Base-by-base conservation (phyloP, 1,140 invertebrate genomes). In the Drosophila neocordata region DNA sequence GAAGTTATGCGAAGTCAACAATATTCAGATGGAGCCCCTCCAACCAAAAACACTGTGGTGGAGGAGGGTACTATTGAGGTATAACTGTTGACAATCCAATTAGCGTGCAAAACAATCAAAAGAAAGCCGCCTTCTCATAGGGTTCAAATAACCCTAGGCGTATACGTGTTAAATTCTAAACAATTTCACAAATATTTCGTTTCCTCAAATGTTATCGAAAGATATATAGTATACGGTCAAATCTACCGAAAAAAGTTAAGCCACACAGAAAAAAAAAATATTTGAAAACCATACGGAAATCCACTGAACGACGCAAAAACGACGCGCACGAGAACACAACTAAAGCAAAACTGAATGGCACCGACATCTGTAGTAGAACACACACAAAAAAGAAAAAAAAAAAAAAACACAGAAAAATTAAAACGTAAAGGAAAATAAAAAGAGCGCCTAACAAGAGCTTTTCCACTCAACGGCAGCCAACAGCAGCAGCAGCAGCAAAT, bases 1-100 rank as follows among this genome's bases (percentile, higher is more conserved):
- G 83, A 88, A 88, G 83, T 87, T 87, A 88, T 79, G 83, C 67
- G 83, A 71, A 85, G 82, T 87, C 62, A 69, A 48, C 31, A 38
- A 31, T 63, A 48, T 51, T 60, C 83, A 44, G 41, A 44, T 44
- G 15, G 41, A 9, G 2, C 41, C 18, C 41, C 41, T 7, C 18
- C 15, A 5, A 2, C 15, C 13, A 1, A 6, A 4, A 13, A 44
- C 0, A 15, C 13, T 15, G 13, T 15, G 41, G 0, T 4, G 4
- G 38, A 15, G n/a, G 13, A 4, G 77, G 73, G 81, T 31, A 24
- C 4, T 24, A 1, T 1, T 68, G 80, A 80, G 73, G 52, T 73
- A 65, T 41, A 64, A 65, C 53, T 73, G 80, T 79, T 69, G 83
- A 82, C 83, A 87, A 87, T 87, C 82, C 82, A 87, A 87, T 87